A percentile compares a stretch with the other conserved stretches of the same genome.
Evolutionary conservation across 1,140 invertebrate species (phyloP).

Genomic region (Dreissena rostriformis): DNA sequence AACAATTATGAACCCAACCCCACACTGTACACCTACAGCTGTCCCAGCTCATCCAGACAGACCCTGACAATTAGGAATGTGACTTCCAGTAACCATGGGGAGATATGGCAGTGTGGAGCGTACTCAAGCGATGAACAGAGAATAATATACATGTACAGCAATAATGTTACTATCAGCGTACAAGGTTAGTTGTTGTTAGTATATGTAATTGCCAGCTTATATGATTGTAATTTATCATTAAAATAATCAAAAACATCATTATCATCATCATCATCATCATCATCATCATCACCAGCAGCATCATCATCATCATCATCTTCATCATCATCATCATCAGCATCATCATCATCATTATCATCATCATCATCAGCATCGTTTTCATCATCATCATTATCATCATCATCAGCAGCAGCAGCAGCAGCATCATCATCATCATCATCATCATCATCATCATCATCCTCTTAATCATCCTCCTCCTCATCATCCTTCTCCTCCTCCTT

Average conservation of each 20-base stretch:
- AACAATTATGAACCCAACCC: too few relatives aligned
- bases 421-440: background rate
- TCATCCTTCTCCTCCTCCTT: background rate
- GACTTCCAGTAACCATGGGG: too few relatives aligned
- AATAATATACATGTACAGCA: background rate
- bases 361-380: background rate
- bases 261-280: constrained; percentile 3
- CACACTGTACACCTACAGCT: too few relatives aligned
- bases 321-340: background rate
- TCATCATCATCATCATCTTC: constrained; percentile 2
- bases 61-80: too few relatives aligned
- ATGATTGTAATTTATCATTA: too few relatives aligned
- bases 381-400: background rate
- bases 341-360: background rate
- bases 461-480: background rate
- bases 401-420: background rate
- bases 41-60: too few relatives aligned
- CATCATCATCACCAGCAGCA: background rate
- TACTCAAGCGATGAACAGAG: background rate
- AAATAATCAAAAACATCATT: background rate
- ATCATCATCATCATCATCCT: background rate
- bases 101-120: background rate
- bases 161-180: background rate
- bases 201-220: too few relatives aligned
- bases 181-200: too few relatives aligned